phyloP scores from a whole-genome alignment of 1,140 invertebrate genomes.

The Drosophila nigromelanica region DNA sequence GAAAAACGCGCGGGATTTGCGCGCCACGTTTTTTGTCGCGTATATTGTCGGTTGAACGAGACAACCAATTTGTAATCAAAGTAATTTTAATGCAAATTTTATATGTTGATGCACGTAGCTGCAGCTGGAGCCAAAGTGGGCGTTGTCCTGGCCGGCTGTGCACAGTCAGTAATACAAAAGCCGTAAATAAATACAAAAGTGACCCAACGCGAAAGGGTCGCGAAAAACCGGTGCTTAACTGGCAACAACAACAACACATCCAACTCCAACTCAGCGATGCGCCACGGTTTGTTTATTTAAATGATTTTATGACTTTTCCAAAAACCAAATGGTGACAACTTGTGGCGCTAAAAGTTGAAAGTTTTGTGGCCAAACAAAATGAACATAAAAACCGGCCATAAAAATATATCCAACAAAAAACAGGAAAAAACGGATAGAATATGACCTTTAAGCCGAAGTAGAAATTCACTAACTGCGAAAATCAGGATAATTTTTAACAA shows the following conservation, averaged over 20 bases:
- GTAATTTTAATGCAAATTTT: constrained; percentile 82
- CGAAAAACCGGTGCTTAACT: constrained; percentile 55
- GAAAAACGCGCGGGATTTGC: constrained; percentile 50
- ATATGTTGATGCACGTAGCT: constrained; percentile 70
- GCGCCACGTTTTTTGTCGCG: constrained; percentile 32
- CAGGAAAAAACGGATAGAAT: constrained; percentile 1
- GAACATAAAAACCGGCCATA: constrained; percentile 42
- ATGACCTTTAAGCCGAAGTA: not conserved
- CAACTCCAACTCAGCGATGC: not conserved
- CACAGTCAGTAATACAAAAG: constrained; percentile 49
- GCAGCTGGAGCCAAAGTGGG: constrained; percentile 33
- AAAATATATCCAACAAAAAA: constrained; percentile 34
- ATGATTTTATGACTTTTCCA: constrained; percentile 74
- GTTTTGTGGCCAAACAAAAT: constrained; percentile 68
- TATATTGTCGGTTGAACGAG: constrained; percentile 17
- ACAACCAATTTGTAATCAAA: constrained; percentile 79
- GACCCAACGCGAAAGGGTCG: constrained; percentile 24
- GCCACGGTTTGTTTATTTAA: constrained; percentile 66
- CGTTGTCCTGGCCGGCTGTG: constrained; percentile 26
- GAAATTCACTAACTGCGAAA: not conserved
- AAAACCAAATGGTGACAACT: constrained; percentile 76
- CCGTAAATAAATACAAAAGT: constrained; percentile 59
- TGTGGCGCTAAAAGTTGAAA: constrained; percentile 74
- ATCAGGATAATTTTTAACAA: too few species aligned
- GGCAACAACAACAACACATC: not conserved